These are phyloP conservation scores for Jaculus jaculus DNA, from an alignment of 2,113 vertebrate genomes.

Conservation along the genomic window DNA sequence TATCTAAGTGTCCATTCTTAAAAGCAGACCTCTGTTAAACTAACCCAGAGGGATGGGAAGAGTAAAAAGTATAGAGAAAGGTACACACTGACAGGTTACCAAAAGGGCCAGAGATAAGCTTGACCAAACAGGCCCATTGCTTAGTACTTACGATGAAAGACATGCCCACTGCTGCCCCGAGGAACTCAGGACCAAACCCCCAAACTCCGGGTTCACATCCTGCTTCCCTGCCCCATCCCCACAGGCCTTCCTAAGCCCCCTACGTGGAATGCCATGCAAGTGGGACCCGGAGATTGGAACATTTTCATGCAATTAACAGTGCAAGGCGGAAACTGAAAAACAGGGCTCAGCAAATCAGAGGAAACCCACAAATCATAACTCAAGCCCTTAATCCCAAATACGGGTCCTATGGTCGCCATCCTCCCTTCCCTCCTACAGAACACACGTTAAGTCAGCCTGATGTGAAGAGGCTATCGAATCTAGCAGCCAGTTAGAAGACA, in stretches of 20 bases:
- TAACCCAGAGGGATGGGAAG: neutral
- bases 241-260: neutral
- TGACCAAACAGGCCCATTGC: neutral
- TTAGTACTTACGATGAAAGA: neutral
- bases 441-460: neutral
- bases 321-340: neutral
- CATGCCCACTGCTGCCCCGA: neutral
- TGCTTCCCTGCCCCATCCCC: neutral
- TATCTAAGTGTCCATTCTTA: neutral
- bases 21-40: neutral
- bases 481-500: neutral
- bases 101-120: conserved; percentile 7
- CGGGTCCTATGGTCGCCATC: neutral
- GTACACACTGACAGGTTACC: neutral
- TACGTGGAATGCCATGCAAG: neutral
- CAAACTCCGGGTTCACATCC: neutral
- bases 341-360: neutral
- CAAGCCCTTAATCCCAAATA: neutral
- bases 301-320: neutral
- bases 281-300: no score
- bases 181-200: neutral
- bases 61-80: neutral
- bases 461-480: neutral
- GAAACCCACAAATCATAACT: neutral
- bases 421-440: neutral